Evolutionary conservation across 1,140 invertebrate species (phyloP).

Genomic region (Cydia strobilella): DNA sequence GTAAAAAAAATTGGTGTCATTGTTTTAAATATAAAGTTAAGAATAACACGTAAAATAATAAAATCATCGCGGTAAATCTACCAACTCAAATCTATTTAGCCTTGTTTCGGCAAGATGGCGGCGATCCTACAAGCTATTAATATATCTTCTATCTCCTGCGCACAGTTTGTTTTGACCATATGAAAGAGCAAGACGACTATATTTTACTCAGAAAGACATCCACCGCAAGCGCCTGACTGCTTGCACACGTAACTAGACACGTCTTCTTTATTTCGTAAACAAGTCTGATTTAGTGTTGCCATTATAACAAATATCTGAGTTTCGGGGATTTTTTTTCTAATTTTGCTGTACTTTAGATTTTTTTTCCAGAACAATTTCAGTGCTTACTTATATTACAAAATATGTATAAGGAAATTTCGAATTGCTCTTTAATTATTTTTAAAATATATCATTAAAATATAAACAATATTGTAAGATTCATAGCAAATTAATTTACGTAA

Average conservation of each 20-base stretch:
- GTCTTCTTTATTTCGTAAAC: slow-evolving; percentile 76
- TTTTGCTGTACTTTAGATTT: slow-evolving; percentile 35
- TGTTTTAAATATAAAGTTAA: background rate
- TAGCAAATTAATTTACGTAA: no score
- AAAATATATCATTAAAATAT: no score
- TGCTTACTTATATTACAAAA: slow-evolving; percentile 6
- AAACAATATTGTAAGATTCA: no score
- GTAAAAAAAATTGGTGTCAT: background rate
- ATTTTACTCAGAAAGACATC: slow-evolving; percentile 63
- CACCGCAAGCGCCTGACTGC: slow-evolving; percentile 52
- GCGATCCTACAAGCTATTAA: slow-evolving; percentile 72
- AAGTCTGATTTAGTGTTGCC: slow-evolving; percentile 67
- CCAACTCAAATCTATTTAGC: slow-evolving; percentile 61
- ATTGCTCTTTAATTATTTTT: no score
- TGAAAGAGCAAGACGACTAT: slow-evolving; percentile 59
- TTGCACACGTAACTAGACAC: slow-evolving; percentile 78
- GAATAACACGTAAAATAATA: slow-evolving; percentile 11
- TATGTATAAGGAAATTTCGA: no score
- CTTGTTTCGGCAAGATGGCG: slow-evolving; percentile 76
- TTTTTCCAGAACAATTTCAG: background rate
- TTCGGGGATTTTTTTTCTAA: slow-evolving; percentile 17
- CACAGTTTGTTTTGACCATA: slow-evolving; percentile 18
- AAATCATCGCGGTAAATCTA: slow-evolving; percentile 6
- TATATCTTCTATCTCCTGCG: slow-evolving; percentile 65
- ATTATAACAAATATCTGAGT: slow-evolving; percentile 35